These are phyloP conservation scores for Cynodonichthys magdalenae DNA, from an alignment of 2,797 vertebrate genomes.

Conservation along the genomic window DNA sequence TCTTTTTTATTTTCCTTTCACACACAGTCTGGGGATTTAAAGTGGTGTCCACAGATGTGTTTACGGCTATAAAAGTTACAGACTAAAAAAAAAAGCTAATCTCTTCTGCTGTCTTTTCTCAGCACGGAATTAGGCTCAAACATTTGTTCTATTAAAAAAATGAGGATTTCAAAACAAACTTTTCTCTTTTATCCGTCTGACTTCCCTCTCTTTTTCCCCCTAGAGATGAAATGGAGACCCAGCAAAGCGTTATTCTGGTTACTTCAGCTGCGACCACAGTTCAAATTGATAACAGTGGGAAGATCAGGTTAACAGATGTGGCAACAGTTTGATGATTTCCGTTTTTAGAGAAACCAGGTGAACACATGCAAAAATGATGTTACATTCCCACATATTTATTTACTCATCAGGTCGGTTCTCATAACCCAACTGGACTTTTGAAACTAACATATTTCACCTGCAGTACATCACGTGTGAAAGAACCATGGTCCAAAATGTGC, in stretches of 20 bases:
- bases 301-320: not conserved
- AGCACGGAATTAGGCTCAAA: slow-evolving; percentile 20
- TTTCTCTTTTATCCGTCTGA: slow-evolving; percentile 1
- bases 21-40: slow-evolving; percentile 13
- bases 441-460: no score
- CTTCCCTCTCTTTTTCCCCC: not conserved
- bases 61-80: slow-evolving; percentile 35
- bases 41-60: slow-evolving; percentile 36
- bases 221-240: slow-evolving; percentile 1
- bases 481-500: no score
- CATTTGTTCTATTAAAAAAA: slow-evolving; percentile 12
- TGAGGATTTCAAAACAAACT: slow-evolving; percentile 10
- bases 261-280: not conserved
- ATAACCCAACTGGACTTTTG: no score
- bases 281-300: not conserved
- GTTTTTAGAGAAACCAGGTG: not conserved
- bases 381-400: not conserved
- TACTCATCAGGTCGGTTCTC: no score
- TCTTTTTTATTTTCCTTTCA: slow-evolving; percentile 5
- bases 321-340: not conserved
- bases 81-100: slow-evolving; percentile 22
- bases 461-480: no score
- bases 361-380: not conserved
- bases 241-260: slow-evolving; percentile 4
- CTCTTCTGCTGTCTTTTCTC: slow-evolving; percentile 9